Base-by-base conservation (phyloP, 2,797 vertebrate genomes). In the Emys orbicularis region DNA sequence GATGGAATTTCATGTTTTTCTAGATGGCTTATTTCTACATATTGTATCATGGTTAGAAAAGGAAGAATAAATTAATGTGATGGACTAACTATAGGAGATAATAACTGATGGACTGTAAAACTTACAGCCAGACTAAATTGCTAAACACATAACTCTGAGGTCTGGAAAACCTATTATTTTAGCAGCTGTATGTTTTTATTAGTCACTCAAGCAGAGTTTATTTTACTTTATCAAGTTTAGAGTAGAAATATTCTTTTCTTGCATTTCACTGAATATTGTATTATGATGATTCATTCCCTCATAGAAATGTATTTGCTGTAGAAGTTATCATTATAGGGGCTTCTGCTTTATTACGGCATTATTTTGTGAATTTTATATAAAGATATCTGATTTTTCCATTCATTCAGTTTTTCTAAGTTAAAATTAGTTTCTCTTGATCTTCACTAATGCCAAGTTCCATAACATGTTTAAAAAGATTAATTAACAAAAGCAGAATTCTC, bases 381-480 rank as follows among this genome's bases (percentile, higher is more conserved):
- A 57, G 5, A 37, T 68, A 5, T 88, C 77, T 83, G 16, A 34
- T 29, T 57, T 74, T 91, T 91, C 86, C 57, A 84, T 61, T 91
- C 23, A 77, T 47, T 21, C 77, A 82, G 92, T 92, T 97, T 96
- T 92, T 96, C 90, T 93, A 86, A 94, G 61, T 95, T 92, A 97
- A 94, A 93, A 93, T 95, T 84, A 87, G 84, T 97, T 97, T 96
- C 92, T 95, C 76, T 87, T 89, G 68, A 95, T 97, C 87, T 96
- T 97, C 86, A 68, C 83, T 53, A 97, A 97, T 97, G 96, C 91
- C 72, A 96, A 95, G 96, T 93, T 97, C 83, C 96, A 94, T 95
- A 97, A 92, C 86, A 90, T 95, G 79, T 92, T 93, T 96, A 97
- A 96, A 97, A 97, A 94, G 68, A 88, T 72, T 97, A 94, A 97